These are phyloP conservation scores for Macrobrachium rosenbergii DNA, from an alignment of 1,140 invertebrate species.

Conservation along the genomic window DNA sequence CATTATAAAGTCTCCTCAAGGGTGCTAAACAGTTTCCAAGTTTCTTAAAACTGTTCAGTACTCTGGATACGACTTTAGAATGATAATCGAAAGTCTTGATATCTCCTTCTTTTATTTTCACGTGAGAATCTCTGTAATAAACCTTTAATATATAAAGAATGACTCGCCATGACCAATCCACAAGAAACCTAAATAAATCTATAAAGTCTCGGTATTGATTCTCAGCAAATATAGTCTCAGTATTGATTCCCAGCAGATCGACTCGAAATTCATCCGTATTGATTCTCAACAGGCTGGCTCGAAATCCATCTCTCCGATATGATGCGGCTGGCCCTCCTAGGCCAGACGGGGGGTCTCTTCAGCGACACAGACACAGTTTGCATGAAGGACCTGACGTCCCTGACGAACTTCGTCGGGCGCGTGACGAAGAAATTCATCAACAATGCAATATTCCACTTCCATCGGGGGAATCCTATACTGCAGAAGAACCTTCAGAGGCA, in stretches of 20 bases:
- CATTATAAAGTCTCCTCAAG: too few species aligned
- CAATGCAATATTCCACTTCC: slow-evolving; percentile 14
- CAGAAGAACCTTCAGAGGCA: neutral
- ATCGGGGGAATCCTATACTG: neutral
- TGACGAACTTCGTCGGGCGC: slow-evolving; percentile 6
- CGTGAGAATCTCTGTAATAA: too few species aligned
- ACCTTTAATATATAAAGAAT: too few species aligned
- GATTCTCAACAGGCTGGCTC: neutral
- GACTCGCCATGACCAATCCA: too few species aligned
- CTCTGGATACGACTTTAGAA: neutral
- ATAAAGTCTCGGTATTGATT: too few species aligned
- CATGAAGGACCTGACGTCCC: neutral
- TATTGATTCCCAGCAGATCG: too few species aligned
- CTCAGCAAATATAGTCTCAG: too few species aligned
- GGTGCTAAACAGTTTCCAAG: too few species aligned
- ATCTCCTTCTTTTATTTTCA: too few species aligned
- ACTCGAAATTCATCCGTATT: neutral
- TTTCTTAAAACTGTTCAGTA: too few species aligned
- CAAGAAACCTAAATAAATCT: too few species aligned
- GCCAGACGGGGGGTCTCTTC: slow-evolving; percentile 17
- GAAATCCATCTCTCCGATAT: slow-evolving; percentile 1
- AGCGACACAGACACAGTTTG: slow-evolving; percentile 15
- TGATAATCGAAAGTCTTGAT: neutral
- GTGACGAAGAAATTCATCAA: neutral
- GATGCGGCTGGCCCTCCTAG: slow-evolving; percentile 3